Conservation (phyloP, 2,888 invertebrate genomes). For the Apamea crenata region DNA sequence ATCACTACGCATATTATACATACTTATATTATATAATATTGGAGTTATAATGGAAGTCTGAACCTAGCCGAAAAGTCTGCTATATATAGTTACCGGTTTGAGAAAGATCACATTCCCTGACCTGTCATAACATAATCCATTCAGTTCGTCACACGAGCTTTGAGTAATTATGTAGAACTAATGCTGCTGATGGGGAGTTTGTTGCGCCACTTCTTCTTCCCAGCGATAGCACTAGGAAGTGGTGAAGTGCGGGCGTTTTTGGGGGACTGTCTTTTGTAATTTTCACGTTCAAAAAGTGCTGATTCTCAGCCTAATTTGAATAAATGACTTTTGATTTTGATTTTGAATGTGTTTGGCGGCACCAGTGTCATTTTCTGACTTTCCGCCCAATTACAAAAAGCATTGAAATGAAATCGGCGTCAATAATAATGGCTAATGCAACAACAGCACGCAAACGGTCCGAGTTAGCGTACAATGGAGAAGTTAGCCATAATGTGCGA, state of each 20-base stretch:
- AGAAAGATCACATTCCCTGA: not conserved
- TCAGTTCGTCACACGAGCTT: not conserved
- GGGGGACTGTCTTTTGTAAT: too few relatives aligned
- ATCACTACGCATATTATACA: too few relatives aligned
- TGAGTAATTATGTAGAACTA: not conserved
- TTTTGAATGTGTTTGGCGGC: not conserved
- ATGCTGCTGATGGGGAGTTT: too few relatives aligned
- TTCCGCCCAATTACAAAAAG: conserved; percentile 23
- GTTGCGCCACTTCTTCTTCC: too few relatives aligned
- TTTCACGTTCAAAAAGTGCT: too few relatives aligned
- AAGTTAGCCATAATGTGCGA: conserved; percentile 18
- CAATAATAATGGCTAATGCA: conserved; percentile 31
- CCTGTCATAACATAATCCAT: not conserved
- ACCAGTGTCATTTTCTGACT: conserved; percentile 12
- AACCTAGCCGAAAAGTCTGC: not conserved
- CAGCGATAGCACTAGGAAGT: too few relatives aligned
- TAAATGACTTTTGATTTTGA: too few relatives aligned
- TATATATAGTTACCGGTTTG: not conserved
- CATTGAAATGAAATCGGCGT: conserved; percentile 12
- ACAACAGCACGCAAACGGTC: conserved; percentile 29
- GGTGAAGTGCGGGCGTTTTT: too few relatives aligned
- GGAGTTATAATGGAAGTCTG: not conserved
- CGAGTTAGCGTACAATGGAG: conserved; percentile 37
- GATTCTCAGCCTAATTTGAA: too few relatives aligned
- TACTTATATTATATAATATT: too few relatives aligned